Evolutionary conservation across 2,797 vertebrate genomes (phyloP), one percentile per base, ranked within the genome.

Genomic region (Cyclopterus lumpus): DNA sequence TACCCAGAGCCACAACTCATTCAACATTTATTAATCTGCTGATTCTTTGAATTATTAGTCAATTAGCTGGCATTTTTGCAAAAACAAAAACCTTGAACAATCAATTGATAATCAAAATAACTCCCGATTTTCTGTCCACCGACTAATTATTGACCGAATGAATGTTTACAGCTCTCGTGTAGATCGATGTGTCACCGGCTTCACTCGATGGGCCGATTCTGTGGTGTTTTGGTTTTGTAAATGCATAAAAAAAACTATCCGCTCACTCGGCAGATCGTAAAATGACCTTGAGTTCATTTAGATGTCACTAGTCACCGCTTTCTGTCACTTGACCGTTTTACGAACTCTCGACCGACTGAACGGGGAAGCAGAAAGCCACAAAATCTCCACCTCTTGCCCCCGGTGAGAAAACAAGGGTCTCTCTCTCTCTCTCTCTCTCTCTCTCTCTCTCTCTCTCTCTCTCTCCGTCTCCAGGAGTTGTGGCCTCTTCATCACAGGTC

Each of bases 381-480:
- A n/a, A 83, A 85, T 83, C 79, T 85, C 66, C 18, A 70, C 85
- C 85, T 84, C 77, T 59, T 75, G 73, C 84, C 82, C 84, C 79
- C 24, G 42, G 85, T 88, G 81, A 75, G 81, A 90, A 90, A 88
- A 86, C 79, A 87, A 91, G 85, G 85, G 84, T 70, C 81, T 90
- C 78, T 79, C 79, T 38, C 67, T 40, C 73, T 60, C 73, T 59
- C 77, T 3, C 73, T 71, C 72, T 36, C 8, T 10, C 9, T 10
- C 36, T 10, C 36, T 10, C 36, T 5, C 36, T 10, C 36, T 36
- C 36, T 10, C 77, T 81, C 64, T 67, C 10, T 75, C 81, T 71
- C 81, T 73, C 66, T 64, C 64, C 86, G 58, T 82, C 79, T 85
- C 80, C 83, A 72, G 79, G 86, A 90, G 83, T 82, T 70, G 71